Percentiles rank a stretch among this genome's conserved stretches.
phyloP scores from a whole-genome alignment of 2,113 vertebrate genomes.

The Tychaedon coryphoeus region DNA sequence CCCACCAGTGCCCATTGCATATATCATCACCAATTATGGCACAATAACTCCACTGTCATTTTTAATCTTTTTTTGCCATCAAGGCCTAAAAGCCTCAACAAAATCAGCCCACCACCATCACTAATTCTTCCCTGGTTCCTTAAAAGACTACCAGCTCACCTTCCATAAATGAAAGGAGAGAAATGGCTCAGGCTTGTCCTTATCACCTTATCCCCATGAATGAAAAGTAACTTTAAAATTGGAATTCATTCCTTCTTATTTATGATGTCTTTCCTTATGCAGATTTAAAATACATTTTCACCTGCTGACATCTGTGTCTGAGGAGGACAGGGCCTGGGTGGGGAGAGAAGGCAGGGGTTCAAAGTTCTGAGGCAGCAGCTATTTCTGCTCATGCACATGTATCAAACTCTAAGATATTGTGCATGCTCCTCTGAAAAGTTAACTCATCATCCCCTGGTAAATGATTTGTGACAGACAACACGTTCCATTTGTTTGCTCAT shows the following conservation, averaged over 20 bases:
- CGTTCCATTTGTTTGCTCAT: rapidly evolving
- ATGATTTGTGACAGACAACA: neutral
- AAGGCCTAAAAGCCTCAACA: neutral
- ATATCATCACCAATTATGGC: neutral
- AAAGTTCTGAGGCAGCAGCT: neutral
- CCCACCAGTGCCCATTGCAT: neutral
- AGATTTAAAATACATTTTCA: neutral
- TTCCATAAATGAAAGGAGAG: neutral
- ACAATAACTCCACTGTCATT: neutral
- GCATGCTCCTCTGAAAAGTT: neutral
- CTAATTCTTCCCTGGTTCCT: neutral
- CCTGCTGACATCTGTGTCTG: neutral
- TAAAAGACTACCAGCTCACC: neutral
- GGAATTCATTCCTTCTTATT: neutral
- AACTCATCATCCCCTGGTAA: neutral
- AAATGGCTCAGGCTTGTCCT: neutral
- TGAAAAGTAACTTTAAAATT: neutral
- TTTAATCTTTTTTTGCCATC: neutral
- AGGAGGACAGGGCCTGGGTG: rapidly evolving
- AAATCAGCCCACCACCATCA: neutral
- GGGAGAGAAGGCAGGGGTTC: neutral
- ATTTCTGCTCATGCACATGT: neutral
- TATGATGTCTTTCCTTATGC: neutral
- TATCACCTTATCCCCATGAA: neutral
- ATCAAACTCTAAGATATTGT: neutral